A percentile compares a stretch with the other conserved stretches of the same genome.
phyloP scores from a whole-genome alignment of 1,140 invertebrate species.

The Bombyx mandarina region DNA sequence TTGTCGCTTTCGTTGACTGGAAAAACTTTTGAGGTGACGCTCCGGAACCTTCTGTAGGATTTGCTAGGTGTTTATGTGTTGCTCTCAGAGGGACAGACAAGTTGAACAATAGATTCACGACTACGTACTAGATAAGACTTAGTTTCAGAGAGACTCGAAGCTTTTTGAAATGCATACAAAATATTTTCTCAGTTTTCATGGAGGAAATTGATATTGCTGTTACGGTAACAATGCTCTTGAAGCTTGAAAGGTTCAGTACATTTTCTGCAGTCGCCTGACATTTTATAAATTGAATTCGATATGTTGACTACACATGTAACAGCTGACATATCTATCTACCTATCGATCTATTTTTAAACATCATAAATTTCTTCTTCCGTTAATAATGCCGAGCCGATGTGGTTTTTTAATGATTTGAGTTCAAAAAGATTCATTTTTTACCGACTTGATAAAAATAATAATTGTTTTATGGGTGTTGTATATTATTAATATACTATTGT shows the following conservation, averaged over 20 bases:
- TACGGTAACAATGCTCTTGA: slow-evolving; percentile 2
- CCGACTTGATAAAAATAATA: too few relatives aligned
- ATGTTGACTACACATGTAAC: too few relatives aligned
- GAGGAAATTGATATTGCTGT: slow-evolving; percentile 8
- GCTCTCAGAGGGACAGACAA: slow-evolving; percentile 29
- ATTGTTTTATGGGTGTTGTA: too few relatives aligned
- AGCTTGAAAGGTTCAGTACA: neutral
- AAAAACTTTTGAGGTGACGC: slow-evolving; percentile 41
- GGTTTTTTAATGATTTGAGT: too few relatives aligned
- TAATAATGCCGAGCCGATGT: too few relatives aligned
- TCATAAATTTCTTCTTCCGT: too few relatives aligned
- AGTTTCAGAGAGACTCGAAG: slow-evolving; percentile 1
- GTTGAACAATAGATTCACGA: slow-evolving; percentile 31
- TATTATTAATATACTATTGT: too few relatives aligned
- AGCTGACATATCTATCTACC: too few relatives aligned
- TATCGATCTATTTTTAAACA: too few relatives aligned
- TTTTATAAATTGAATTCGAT: too few relatives aligned
- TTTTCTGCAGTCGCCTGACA: neutral
- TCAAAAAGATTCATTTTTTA: too few relatives aligned
- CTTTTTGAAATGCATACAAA: slow-evolving; percentile 10
- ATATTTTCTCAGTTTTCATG: slow-evolving; percentile 7
- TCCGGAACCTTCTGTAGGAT: slow-evolving; percentile 33
- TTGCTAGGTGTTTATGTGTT: slow-evolving; percentile 42
- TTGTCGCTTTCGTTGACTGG: slow-evolving; percentile 46
- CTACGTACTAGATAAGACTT: neutral